Conservation (phyloP, 2,113 vertebrate species). For the Corydoras sp. region DNA sequence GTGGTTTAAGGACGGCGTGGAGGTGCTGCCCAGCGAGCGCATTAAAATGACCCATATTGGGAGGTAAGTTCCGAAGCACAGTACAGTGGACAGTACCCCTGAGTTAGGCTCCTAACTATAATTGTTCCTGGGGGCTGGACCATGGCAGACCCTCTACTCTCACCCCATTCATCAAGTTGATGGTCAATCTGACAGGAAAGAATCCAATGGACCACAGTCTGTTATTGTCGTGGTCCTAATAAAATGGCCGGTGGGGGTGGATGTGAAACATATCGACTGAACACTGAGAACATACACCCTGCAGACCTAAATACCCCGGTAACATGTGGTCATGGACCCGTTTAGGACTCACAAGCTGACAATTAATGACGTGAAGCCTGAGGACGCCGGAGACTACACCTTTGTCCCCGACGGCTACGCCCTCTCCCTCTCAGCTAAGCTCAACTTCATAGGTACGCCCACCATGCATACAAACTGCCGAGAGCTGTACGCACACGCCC, state of each 20-base stretch:
- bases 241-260: no score
- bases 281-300: no score
- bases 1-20: conserved; percentile 72
- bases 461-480: background rate
- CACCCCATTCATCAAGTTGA: no score
- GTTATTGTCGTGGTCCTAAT: no score
- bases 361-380: conserved; percentile 74
- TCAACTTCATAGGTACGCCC: conserved; percentile 82
- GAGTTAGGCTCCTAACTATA: no score
- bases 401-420: conserved; percentile 84
- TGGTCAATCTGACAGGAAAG: no score
- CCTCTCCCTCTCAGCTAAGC: conserved; percentile 79
- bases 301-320: conserved; percentile 12
- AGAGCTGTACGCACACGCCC: background rate
- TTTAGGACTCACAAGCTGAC: conserved; percentile 78
- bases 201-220: no score
- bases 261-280: no score
- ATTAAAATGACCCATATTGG: conserved; percentile 66
- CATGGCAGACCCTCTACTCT: no score
- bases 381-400: conserved; percentile 82
- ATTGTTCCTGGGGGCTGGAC: no score
- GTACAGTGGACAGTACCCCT: no score
- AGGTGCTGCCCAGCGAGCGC: conserved; percentile 65
- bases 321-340: conserved; percentile 41
- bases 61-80: conserved; percentile 53